Percentiles rank a stretch among this genome's conserved stretches.
Conservation (phyloP, 2,797 vertebrate genomes). For the Scleropages formosus region DNA sequence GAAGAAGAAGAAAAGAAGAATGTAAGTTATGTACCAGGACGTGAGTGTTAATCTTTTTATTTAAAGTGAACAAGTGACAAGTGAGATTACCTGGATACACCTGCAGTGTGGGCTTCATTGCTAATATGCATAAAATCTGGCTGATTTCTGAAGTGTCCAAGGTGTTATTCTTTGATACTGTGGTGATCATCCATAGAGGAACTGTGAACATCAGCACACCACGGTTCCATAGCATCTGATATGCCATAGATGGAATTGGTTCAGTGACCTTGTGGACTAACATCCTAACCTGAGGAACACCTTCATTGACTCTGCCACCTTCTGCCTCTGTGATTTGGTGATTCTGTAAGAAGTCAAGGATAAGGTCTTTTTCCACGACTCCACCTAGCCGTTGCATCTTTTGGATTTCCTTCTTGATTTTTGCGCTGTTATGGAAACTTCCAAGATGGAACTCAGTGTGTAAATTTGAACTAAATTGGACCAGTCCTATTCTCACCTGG, state of each 20-base stretch:
- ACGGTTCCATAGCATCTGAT: too few relatives aligned
- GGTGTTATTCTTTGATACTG: too few relatives aligned
- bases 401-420: neutral
- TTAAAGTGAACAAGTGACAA: too few relatives aligned
- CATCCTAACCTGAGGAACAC: neutral
- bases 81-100: neutral
- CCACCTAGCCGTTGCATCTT: neutral
- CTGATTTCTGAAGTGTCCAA: neutral
- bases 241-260: too few relatives aligned
- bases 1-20: too few relatives aligned
- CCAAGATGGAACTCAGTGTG: neutral
- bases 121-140: neutral
- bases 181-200: too few relatives aligned
- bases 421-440: neutral
- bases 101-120: neutral
- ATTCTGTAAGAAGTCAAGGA: neutral
- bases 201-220: too few relatives aligned
- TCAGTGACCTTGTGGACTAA: neutral
- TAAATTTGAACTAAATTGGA: neutral
- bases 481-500: neutral
- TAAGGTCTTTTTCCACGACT: neutral
- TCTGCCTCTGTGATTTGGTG: neutral
- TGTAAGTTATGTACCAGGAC: too few relatives aligned
- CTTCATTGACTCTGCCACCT: neutral
- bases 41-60: too few relatives aligned